phyloP scores from a whole-genome alignment of 2,888 invertebrate species.

The Caenorhabditis afra region DNA sequence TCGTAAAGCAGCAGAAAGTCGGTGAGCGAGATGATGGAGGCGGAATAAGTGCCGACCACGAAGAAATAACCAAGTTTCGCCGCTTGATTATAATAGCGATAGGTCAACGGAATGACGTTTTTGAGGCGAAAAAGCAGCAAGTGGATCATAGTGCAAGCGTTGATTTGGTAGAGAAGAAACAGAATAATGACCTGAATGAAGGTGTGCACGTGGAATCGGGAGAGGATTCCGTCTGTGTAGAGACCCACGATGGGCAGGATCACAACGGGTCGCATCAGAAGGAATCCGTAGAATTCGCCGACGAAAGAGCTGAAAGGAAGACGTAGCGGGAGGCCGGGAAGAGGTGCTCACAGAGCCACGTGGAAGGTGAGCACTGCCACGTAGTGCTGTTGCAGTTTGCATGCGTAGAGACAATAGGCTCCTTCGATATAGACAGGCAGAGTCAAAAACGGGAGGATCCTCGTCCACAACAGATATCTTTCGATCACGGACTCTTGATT shows the following conservation, averaged over 20 bases:
- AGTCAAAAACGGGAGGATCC: constrained; percentile 29
- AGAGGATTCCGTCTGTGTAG: constrained; percentile 32
- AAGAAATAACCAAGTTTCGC: constrained; percentile 1
- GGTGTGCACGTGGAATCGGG: constrained; percentile 9
- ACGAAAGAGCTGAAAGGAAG: constrained; percentile 24
- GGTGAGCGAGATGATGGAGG: constrained; percentile 2
- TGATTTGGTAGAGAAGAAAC: constrained; percentile 38
- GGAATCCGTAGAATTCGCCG: constrained; percentile 37
- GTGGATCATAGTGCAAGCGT: constrained; percentile 47
- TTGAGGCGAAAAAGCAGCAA: constrained; percentile 32
- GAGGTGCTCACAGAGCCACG: constrained; percentile 21
- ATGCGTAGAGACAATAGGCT: constrained; percentile 28
- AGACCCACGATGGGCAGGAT: constrained; percentile 46
- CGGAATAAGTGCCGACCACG: constrained; percentile 11
- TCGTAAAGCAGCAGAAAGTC: constrained; percentile 25
- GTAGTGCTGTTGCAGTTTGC: constrained; percentile 30
- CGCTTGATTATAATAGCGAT: constrained; percentile 20
- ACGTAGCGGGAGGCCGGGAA: background rate
- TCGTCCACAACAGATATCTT: constrained; percentile 20
- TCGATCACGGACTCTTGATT: constrained; percentile 22
- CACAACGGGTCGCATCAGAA: constrained; percentile 48
- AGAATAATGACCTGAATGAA: constrained; percentile 33
- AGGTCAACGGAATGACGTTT: constrained; percentile 33
- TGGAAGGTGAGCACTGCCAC: constrained; percentile 16
- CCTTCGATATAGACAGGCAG: constrained; percentile 44